Evolutionary conservation across 2,888 invertebrate genomes (phyloP).

Genomic region (Troides oblongomaculatus): DNA sequence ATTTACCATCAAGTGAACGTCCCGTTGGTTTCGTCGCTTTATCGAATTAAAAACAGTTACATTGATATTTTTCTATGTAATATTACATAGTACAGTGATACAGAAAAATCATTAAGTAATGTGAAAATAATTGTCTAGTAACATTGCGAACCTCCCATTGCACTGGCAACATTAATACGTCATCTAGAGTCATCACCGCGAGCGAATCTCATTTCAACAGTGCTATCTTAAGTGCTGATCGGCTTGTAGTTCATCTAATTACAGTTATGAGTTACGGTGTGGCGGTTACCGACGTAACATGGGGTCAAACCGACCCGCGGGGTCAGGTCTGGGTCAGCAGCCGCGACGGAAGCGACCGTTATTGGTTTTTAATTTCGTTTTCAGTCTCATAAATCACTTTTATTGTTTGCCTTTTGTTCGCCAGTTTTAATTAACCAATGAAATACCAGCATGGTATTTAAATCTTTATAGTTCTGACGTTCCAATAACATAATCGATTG

Average conservation of each 20-base stretch:
- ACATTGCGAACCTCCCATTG: not conserved
- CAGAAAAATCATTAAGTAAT: too few relatives aligned
- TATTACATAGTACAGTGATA: too few relatives aligned
- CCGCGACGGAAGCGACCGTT: constrained; percentile 19
- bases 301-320: constrained; percentile 10
- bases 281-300: constrained; percentile 10
- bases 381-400: constrained; percentile 7
- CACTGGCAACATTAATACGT: not conserved
- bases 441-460: too few relatives aligned
- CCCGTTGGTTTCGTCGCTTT: too few relatives aligned
- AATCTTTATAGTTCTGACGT: too few relatives aligned
- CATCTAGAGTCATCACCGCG: constrained; percentile 10
- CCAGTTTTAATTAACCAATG: not conserved
- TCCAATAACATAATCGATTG: too few relatives aligned
- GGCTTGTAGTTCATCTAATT: constrained; percentile 22
- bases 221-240: constrained; percentile 25
- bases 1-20: too few relatives aligned
- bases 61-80: too few relatives aligned
- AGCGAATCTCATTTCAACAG: constrained; percentile 23
- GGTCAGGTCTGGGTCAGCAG: constrained; percentile 9
- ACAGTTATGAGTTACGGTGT: constrained; percentile 14
- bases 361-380: constrained; percentile 19
- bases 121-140: too few relatives aligned
- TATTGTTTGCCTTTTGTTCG: not conserved
- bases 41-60: too few relatives aligned